A percentile compares a stretch with the other conserved stretches of the same genome.
Evolutionary conservation across 1,140 invertebrate genomes (phyloP).

Genomic region (Panulirus ornatus): DNA sequence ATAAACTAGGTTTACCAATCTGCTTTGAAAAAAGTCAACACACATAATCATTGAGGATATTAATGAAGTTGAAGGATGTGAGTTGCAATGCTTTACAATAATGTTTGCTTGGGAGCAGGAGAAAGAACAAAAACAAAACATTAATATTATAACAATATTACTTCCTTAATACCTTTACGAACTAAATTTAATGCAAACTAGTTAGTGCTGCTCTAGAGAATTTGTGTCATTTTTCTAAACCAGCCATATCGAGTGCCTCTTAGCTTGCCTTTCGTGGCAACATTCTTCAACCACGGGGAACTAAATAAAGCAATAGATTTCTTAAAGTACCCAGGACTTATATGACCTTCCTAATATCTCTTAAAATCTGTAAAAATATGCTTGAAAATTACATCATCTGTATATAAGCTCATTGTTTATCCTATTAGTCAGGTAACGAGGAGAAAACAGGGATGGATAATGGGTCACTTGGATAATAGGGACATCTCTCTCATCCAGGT

Average conservation of each 20-base stretch:
- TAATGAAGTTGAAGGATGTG: not conserved
- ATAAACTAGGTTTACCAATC: not conserved
- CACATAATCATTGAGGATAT: not conserved
- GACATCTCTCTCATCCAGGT: not conserved
- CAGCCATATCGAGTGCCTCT: not conserved
- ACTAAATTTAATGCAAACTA: not conserved
- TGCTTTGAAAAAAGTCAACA: too few species aligned
- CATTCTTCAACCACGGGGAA: not conserved
- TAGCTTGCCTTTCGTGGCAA: not conserved
- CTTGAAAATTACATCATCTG: constrained; percentile 19
- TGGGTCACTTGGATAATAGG: too few species aligned
- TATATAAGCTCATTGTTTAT: constrained; percentile 24
- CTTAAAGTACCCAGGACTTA: not conserved
- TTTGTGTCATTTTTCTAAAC: not conserved
- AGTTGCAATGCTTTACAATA: not conserved
- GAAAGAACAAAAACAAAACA: not conserved
- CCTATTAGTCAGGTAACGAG: constrained; percentile 18
- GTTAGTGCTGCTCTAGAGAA: not conserved
- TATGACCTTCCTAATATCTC: not conserved
- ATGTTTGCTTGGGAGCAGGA: too few species aligned
- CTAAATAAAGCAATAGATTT: not conserved
- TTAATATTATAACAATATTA: not conserved
- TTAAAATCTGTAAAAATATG: constrained; percentile 9
- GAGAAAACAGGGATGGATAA: not conserved
- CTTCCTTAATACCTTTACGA: too few species aligned